phyloP scores from a whole-genome alignment of 1,140 invertebrate genomes.

The Carcinoscorpius rotundicauda region DNA sequence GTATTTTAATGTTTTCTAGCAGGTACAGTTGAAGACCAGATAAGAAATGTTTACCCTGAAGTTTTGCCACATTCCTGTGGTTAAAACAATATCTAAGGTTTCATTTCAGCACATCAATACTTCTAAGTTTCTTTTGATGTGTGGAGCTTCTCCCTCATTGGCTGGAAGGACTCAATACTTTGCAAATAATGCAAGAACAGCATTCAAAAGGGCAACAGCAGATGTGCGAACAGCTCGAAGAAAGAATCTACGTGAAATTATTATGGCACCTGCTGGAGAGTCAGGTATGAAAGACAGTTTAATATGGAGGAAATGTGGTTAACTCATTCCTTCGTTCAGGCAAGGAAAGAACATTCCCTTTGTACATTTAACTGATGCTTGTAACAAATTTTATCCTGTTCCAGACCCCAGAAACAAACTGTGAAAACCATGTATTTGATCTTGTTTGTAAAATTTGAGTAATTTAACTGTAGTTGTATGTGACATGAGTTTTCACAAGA shows the following conservation, averaged over 20 bases:
- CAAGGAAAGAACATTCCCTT: not conserved
- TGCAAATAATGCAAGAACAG: slow-evolving; percentile 9
- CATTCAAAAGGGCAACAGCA: slow-evolving; percentile 10
- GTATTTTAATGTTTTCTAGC: too few relatives aligned
- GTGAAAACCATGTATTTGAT: not conserved
- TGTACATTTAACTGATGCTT: not conserved
- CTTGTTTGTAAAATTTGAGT: not conserved
- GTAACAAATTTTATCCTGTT: not conserved
- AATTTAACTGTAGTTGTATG: not conserved
- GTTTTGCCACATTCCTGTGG: too few relatives aligned
- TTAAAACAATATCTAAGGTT: too few relatives aligned
- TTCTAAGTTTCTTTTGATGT: too few relatives aligned
- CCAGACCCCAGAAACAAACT: not conserved
- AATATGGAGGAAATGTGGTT: not conserved
- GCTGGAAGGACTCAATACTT: not conserved
- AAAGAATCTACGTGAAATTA: slow-evolving; percentile 36
- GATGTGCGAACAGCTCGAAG: slow-evolving; percentile 24
- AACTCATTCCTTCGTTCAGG: slow-evolving; percentile 4
- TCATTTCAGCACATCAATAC: too few relatives aligned
- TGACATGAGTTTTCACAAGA: too few relatives aligned
- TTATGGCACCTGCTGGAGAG: slow-evolving; percentile 39
- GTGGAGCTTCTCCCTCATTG: too few relatives aligned
- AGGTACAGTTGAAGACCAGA: too few relatives aligned
- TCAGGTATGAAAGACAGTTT: slow-evolving; percentile 33
- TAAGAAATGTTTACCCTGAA: too few relatives aligned